Conservation (phyloP, 2,113 vertebrate species). For the Speoplatyrhinus poulsoni region DNA sequence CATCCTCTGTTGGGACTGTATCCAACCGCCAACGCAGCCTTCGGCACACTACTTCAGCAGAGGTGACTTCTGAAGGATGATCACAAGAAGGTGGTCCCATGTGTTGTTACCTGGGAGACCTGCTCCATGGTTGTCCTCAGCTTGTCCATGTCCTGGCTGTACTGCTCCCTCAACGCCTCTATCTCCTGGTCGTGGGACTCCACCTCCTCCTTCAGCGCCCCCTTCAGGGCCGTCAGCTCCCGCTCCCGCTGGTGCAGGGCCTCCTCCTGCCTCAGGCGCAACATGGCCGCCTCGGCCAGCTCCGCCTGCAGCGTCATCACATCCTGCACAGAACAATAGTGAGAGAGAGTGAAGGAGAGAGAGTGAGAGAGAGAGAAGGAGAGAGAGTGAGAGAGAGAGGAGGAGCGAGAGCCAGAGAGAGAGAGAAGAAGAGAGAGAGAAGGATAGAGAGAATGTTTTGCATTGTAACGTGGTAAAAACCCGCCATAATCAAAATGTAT, state of each 20-base stretch:
- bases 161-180: constrained; percentile 84
- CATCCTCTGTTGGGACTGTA: neutral
- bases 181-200: constrained; percentile 77
- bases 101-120: constrained; percentile 78
- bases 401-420: neutral
- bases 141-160: constrained; percentile 81
- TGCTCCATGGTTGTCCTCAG: constrained; percentile 84
- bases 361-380: neutral
- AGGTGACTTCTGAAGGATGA: constrained; percentile 51
- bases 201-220: constrained; percentile 82
- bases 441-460: neutral
- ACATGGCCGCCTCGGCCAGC: constrained; percentile 77
- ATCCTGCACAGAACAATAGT: constrained; percentile 71
- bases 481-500: too few species aligned
- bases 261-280: constrained; percentile 82
- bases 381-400: neutral
- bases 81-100: neutral
- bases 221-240: constrained; percentile 81
- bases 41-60: neutral
- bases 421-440: neutral
- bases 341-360: neutral
- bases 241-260: constrained; percentile 77
- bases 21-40: constrained; percentile 6
- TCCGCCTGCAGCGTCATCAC: constrained; percentile 80
- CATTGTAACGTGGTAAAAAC: too few species aligned